Evolutionary conservation across 2,888 invertebrate species (phyloP).

Genomic region (Drosophila histrio): DNA sequence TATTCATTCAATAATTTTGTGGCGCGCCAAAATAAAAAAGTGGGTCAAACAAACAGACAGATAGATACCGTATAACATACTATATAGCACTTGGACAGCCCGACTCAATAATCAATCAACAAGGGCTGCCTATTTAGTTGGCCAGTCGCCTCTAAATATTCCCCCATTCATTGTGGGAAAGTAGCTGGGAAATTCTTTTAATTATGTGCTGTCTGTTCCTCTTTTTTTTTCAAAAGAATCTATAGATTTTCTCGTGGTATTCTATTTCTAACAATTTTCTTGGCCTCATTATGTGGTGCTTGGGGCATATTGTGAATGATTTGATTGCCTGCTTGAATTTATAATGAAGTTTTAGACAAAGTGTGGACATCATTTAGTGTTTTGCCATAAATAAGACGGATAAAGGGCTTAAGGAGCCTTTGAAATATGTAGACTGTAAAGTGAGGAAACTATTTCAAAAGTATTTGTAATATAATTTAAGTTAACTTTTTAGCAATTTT

Average conservation of each 20-base stretch:
- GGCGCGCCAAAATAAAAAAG: constrained; percentile 57
- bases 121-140: constrained; percentile 60
- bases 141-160: constrained; percentile 1
- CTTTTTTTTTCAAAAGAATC: not conserved
- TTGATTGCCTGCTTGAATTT: constrained; percentile 12
- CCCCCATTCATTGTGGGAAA: constrained; percentile 29
- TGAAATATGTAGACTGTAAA: not conserved
- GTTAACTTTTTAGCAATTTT: not conserved
- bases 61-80: constrained; percentile 6
- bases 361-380: constrained; percentile 4
- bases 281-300: constrained; percentile 24
- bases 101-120: constrained; percentile 62
- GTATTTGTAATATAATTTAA: not conserved
- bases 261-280: constrained; percentile 6
- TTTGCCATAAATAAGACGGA: constrained; percentile 1
- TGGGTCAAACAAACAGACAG: constrained; percentile 55
- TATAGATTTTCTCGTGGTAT: not conserved
- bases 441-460: not conserved
- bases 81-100: constrained; percentile 2
- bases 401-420: not conserved
- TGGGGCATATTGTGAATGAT: constrained; percentile 6
- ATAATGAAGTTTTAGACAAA: constrained; percentile 20
- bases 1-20: constrained; percentile 69
- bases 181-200: constrained; percentile 28
- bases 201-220: constrained; percentile 49